phyloP scores from a whole-genome alignment of 2,888 invertebrate species.

The Drosophila greeni region DNA sequence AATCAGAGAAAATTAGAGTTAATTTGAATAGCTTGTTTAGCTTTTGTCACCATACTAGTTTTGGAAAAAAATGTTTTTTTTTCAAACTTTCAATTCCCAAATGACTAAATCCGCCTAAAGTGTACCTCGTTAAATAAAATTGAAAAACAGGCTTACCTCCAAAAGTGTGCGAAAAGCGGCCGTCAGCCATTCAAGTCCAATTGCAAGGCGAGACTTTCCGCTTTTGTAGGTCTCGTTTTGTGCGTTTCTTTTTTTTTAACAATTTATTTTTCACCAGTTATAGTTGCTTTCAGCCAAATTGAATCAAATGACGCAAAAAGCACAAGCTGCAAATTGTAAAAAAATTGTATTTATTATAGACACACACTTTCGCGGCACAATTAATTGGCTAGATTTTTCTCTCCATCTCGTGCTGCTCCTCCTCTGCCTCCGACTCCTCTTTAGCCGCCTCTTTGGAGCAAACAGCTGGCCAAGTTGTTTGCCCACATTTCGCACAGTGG shows the following conservation, averaged over 20 bases:
- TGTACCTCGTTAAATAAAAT: conserved; percentile 7
- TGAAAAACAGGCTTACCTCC: conserved; percentile 45
- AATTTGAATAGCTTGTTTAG: not conserved
- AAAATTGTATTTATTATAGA: conserved; percentile 63
- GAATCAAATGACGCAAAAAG: conserved; percentile 43
- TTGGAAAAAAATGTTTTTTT: conserved; percentile 6
- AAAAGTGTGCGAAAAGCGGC: conserved; percentile 24
- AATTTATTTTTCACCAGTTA: conserved; percentile 17
- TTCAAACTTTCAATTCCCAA: conserved; percentile 6
- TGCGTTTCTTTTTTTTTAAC: not conserved
- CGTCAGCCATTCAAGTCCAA: conserved; percentile 40
- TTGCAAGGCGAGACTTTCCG: conserved; percentile 39
- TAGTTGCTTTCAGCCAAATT: conserved; percentile 60
- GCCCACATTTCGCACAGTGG: conserved; percentile 52
- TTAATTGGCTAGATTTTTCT: conserved; percentile 68
- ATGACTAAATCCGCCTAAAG: conserved; percentile 8
- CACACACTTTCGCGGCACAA: conserved; percentile 44
- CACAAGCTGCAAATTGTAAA: conserved; percentile 52
- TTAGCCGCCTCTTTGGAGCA: conserved; percentile 14
- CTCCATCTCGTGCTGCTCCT: conserved; percentile 13
- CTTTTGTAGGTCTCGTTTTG: conserved; percentile 24
- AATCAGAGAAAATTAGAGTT: not conserved
- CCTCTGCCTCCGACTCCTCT: conserved; percentile 1
- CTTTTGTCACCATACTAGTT: not conserved
- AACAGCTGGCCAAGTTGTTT: conserved; percentile 65